Evolutionary conservation across 1,140 invertebrate genomes (phyloP).

Genomic region (Eurosta solidaginis): DNA sequence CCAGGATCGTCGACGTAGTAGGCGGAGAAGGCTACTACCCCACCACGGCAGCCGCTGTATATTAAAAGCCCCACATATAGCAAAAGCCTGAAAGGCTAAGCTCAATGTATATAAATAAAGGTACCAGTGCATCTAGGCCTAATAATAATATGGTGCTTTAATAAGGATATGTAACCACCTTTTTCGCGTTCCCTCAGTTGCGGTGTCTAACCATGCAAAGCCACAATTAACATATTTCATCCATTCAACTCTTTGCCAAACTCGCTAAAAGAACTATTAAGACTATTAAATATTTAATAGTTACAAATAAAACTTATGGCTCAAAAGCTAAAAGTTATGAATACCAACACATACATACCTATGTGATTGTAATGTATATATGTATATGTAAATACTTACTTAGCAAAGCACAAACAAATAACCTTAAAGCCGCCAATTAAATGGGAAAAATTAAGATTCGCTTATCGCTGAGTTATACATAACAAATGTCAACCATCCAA

Average conservation of each 20-base stretch:
- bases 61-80: no score
- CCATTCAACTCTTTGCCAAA: neutral
- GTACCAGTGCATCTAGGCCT: no score
- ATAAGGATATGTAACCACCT: no score
- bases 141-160: no score
- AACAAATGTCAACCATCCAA: slow-evolving; percentile 3
- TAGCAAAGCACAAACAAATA: neutral
- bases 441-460: slow-evolving; percentile 19
- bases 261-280: neutral
- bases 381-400: neutral
- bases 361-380: neutral
- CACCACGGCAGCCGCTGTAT: no score
- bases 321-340: neutral
- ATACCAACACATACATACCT: neutral
- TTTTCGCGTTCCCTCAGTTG: no score
- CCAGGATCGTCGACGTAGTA: no score
- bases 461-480: slow-evolving; percentile 10
- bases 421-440: neutral
- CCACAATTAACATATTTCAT: no score
- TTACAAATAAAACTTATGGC: neutral
- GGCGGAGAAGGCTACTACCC: no score
- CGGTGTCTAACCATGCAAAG: no score
- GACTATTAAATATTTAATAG: neutral
- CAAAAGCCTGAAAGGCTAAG: no score
- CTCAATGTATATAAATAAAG: no score